These are phyloP conservation scores for Pyrgilauda ruficollis DNA, from an alignment of 2,113 vertebrate species.

Conservation along the genomic window DNA sequence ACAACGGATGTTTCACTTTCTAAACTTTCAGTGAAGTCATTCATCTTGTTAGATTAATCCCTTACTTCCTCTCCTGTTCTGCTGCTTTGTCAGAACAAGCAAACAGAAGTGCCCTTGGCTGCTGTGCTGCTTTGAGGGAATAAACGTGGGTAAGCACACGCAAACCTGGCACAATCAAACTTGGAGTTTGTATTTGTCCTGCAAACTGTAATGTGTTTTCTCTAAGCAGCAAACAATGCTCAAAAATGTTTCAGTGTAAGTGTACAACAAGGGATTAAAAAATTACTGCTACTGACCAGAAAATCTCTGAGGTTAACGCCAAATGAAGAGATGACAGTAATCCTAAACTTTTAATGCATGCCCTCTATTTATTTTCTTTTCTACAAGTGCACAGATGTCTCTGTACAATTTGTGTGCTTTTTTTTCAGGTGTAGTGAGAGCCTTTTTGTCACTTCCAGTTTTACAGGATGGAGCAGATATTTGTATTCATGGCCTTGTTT, in stretches of 20 bases:
- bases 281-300: background rate
- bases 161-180: background rate
- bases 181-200: background rate
- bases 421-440: background rate
- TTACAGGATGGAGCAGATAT: background rate
- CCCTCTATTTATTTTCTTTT: background rate
- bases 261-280: background rate
- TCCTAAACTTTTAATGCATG: background rate
- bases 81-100: background rate
- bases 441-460: background rate
- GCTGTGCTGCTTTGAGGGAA: background rate
- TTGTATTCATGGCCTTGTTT: background rate
- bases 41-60: background rate
- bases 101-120: background rate
- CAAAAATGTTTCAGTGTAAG: background rate
- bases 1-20: background rate
- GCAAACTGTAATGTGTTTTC: background rate
- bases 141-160: background rate
- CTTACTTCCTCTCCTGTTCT: background rate
- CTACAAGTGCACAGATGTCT: background rate
- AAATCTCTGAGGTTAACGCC: background rate
- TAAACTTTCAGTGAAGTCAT: background rate
- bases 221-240: background rate
- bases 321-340: background rate
- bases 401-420: background rate